A percentile compares a stretch with the other conserved stretches of the same genome.
Conservation (phyloP, 2,888 invertebrate genomes). For the Coelopa pilipes region DNA sequence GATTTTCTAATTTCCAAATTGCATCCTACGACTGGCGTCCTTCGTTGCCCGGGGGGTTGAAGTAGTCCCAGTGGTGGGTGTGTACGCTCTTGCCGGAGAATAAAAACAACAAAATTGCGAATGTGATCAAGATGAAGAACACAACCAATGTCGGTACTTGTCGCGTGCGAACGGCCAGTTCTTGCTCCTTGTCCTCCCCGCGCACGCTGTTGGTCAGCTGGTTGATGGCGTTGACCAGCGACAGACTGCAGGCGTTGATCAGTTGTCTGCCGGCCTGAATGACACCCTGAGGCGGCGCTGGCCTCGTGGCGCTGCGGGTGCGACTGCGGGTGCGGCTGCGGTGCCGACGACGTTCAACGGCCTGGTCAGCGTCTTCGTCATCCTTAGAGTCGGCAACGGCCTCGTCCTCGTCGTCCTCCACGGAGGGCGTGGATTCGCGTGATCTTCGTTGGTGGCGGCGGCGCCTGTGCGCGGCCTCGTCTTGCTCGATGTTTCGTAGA, state of each 20-base stretch:
- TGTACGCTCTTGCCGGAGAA: slow-evolving; percentile 80
- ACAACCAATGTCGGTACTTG: slow-evolving; percentile 80
- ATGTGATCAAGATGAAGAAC: slow-evolving; percentile 81
- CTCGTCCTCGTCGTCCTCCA: slow-evolving; percentile 41
- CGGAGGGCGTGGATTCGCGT: slow-evolving; percentile 44
- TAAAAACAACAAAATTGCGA: slow-evolving; percentile 80
- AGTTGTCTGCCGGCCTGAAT: slow-evolving; percentile 78
- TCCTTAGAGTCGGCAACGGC: slow-evolving; percentile 44
- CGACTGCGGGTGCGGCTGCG: slow-evolving; percentile 62
- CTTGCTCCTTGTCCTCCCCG: slow-evolving; percentile 65
- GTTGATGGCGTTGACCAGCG: slow-evolving; percentile 74
- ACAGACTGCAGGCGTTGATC: slow-evolving; percentile 75
- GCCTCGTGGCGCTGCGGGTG: slow-evolving; percentile 57
- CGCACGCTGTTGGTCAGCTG: slow-evolving; percentile 74
- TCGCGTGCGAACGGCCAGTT: slow-evolving; percentile 63
- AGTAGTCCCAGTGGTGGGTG: slow-evolving; percentile 88
- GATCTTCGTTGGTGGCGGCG: slow-evolving; percentile 59
- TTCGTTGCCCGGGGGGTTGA: slow-evolving; percentile 80
- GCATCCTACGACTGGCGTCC: slow-evolving; percentile 58
- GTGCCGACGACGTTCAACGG: slow-evolving; percentile 68
- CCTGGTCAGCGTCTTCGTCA: slow-evolving; percentile 60
- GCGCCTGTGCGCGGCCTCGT: slow-evolving; percentile 59
- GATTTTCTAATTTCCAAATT: background rate
- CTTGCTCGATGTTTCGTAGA: slow-evolving; percentile 64
- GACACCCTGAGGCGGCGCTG: slow-evolving; percentile 73